Evolutionary conservation across 1,140 invertebrate species (phyloP), one percentile per base, ranked within the genome.

Genomic region (Belonocnema kinseyi): DNA sequence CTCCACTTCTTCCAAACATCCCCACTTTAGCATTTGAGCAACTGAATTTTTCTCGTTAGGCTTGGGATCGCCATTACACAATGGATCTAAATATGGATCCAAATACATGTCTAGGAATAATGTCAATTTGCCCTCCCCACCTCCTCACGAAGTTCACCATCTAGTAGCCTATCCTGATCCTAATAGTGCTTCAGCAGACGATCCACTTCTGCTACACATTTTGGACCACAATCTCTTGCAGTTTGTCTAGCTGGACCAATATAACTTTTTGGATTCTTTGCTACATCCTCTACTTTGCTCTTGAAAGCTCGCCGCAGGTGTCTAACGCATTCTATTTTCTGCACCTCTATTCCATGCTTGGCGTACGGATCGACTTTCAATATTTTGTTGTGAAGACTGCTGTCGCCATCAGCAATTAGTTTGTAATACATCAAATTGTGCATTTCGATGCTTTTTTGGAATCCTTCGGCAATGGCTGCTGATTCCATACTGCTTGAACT

Each of bases 361-460:
- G n/a, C n/a, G n/a, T n/a, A n/a, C n/a, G 72, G 72, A 10, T 73
- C 50, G 12, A 5, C 11, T 19, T 73, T 33, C 21, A 26, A 10
- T n/a, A 73, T 51, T 77, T 85, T 86, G 11, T 73, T 73, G 77
- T 85, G 86, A 0, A 90, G 87, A 61, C 85, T 88, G 14, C 84
- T 85, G 73, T 91, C 91, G 1, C 89, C 89, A 80, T 91, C 90
- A 17, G 78, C 86, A 80, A 91, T 87, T 3, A 91, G 46, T 26
- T 74, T 74, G 17, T 76, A 79, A 77, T 90, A 90, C 50, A 85
- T 84, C n/a, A 91, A 1, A 19, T 83, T 79, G 82, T 91, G 78
- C 77, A 85, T 85, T 61, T 84, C 70, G n/a, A 90, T 73, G 75
- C 86, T 88, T 33, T 76, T 53, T 40, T 77, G 66, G 82, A 91